Percentiles rank a stretch among this genome's conserved stretches.
phyloP scores from a whole-genome alignment of 1,140 invertebrate species.

The Drosophila arizonae region DNA sequence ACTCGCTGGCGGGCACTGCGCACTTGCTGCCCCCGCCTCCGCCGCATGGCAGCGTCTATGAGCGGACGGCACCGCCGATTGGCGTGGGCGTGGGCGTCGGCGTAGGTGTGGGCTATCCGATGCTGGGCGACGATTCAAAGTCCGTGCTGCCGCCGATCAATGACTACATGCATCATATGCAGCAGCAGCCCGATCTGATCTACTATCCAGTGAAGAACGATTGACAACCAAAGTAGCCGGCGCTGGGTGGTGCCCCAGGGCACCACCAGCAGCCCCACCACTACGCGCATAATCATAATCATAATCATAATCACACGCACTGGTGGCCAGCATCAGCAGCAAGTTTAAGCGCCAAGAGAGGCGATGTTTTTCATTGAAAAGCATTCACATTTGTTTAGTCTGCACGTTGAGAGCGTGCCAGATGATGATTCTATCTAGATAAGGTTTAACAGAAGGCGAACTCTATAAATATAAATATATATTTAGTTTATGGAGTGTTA shows the following conservation, averaged over 20 bases:
- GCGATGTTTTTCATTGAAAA: conserved; percentile 81
- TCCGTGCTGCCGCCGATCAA: conserved; percentile 75
- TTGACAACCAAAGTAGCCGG: conserved; percentile 77
- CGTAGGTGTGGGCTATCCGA: conserved; percentile 63
- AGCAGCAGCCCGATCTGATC: conserved; percentile 75
- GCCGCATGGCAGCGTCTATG: conserved; percentile 64
- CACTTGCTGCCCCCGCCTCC: conserved; percentile 68
- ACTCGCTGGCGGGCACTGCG: conserved; percentile 52
- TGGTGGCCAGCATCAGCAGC: conserved; percentile 69
- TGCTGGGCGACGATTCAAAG: conserved; percentile 72
- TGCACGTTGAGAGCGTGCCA: conserved; percentile 22
- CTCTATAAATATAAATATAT: conserved; percentile 9
- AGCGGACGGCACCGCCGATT: conserved; percentile 46
- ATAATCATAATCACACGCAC: conserved; percentile 65
- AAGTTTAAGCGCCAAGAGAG: conserved; percentile 70
- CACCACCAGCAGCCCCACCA: conserved; percentile 31
- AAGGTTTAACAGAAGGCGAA: conserved; percentile 26
- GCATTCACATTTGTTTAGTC: conserved; percentile 56
- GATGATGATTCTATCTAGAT: conserved; percentile 41
- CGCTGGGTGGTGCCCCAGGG: conserved; percentile 39
- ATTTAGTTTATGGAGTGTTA: conserved; percentile 12
- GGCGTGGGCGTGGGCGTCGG: conserved; percentile 61
- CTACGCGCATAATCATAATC: conserved; percentile 37
- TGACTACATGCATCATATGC: conserved; percentile 81
- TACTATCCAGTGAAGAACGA: conserved; percentile 82